Evolutionary conservation across 1,140 invertebrate genomes (phyloP), one percentile per base, ranked within the genome.

Genomic region (Hermatobates lingyangjiaoensis): DNA sequence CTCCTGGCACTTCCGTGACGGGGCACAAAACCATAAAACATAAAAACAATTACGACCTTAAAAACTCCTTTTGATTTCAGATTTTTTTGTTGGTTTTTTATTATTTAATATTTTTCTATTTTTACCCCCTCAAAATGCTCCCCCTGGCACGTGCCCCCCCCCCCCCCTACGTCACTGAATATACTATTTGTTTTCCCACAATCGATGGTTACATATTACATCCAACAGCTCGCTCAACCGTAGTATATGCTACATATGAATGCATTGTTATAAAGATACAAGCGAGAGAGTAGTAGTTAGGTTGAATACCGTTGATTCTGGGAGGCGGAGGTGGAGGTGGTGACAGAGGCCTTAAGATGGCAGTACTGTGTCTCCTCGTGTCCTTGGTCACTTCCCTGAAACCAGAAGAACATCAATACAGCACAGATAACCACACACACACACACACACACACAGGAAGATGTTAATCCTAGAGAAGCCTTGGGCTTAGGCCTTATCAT

Each of bases 241-340:
- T 18, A 24, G 18, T 7, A 23, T 25, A 1, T 25, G 26, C 45
- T 18, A 47, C 26, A 34, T 34, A 34, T 34, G 10, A 34, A 12
- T 34, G 10, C 18, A 34, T 34, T 34, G 30, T 34, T 12, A 12
- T 18, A 34, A 12, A 34, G 10, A 34, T 12, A 34, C 10, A 12
- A 12, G 18, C 10, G 10, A 34, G 18, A 12, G 18, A 34, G 10
- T 34, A 34, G 10, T 34, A 34, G 10, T 34, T 34, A 34, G 10
- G 10, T 34, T 10, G 10, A 20, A 12, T 47, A 46, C 49, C 52
- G 28, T 44, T 54, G 27, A 50, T 56, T 39, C 50, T 50, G 2
- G 56, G 58, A 18, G 59, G 59, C 15, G 59, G 57, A 18, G 60
- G 60, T 30, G 59, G 60, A 48, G 59, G 56, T 2, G 60, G 58